Base-by-base conservation (phyloP, 2,888 invertebrate species). In the Petrolisthes cinctipes region DNA sequence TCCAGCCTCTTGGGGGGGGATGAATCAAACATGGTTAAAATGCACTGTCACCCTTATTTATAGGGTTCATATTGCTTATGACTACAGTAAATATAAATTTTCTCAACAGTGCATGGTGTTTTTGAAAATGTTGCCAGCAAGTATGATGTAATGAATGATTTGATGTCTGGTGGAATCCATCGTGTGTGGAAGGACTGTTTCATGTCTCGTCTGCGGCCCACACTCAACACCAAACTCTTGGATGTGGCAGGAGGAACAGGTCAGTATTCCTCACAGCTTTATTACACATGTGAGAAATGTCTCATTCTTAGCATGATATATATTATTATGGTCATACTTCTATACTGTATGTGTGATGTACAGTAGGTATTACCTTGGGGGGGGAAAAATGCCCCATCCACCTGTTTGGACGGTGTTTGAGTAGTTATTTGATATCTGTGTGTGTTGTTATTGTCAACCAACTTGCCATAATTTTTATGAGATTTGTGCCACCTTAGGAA, bases 211-310 rank as follows among this genome's bases (percentile, higher is more conserved):
- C 93, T 99, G 78, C 95, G 95, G 3, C 97, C 98, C 0, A 95
- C 95, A 4, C 95, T 94, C 82, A 96, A 95, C 88, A 97, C 95
- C 54, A 95, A 94, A 91, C 94, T 99, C 5, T 93, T 99, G 20
- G 99, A 99, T 93, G 97, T 98, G 92, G 99, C 99, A 80, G 99
- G 99, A n/a, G 99, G 99, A 54, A 99, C 98, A 91, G 97, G 96
- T 96, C 92, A 90, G 80, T 57, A 23, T 37, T 37, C 37, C 37
- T 37, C 37, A 37, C 37, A 37, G 37, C 14, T n/a, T 57, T 23
- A 23, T 84, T 75, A 84, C 37, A 37, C 37, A 37, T 37, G 37
- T 37, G 37, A 37, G 37, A 37, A 37, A 37, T n/a, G 37, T 37
- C 37, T 37, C 37, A 37, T 37, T 37, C 37, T 37, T 37, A 37